Evolutionary conservation across 2,888 invertebrate species (phyloP), one percentile per base, ranked within the genome.

Genomic region (Troglohyphantes excavatus): DNA sequence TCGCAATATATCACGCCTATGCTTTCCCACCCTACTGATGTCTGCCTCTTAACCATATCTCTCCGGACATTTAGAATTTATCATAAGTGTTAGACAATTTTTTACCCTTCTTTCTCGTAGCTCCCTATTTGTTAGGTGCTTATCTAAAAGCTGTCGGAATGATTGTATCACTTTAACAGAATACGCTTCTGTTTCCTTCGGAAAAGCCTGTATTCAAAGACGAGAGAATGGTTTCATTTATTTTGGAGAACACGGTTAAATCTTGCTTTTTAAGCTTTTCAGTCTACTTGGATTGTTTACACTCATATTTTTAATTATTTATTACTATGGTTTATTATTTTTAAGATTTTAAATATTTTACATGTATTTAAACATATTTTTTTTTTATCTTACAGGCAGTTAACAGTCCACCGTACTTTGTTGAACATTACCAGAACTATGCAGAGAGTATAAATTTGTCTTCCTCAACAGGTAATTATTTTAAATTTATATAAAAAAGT

Each of bases 381-480:
- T 63, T 11, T n/a, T 65, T 85, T 39, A 65, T 72, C 9, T 81
- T 81, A 29, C 39, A 87, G 87, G 65, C 87, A 7, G 79, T 87
- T 6, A 87, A 67, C 23, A 87, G 81, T 23, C 81, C 87, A 33
- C 87, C 87, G 17, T 87, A 87, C 33, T 5, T 87, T 9, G 53
- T 46, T 27, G 81, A 87, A 46, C 73, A 65, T n/a, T 81, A 43
- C 67, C 87, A 87, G 23, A 53, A 61, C 1, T 73, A 63, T 39
- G 26, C 73, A 2, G 87, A 81, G 13, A 23, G 73, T 59, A 63
- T 46, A 6, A 61, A 65, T 46, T 81, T 87, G 23, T 65, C 87
- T 33, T 46, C 81, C 11, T 33, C 53, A 3, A 29, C 33, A 29
- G 87, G 87, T 87, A 81, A 7, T 67, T 67, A 9, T 11, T 2